Conservation (phyloP, 35 echinoderm and acorn worm genomes). For the Ophioderma brevispina region DNA sequence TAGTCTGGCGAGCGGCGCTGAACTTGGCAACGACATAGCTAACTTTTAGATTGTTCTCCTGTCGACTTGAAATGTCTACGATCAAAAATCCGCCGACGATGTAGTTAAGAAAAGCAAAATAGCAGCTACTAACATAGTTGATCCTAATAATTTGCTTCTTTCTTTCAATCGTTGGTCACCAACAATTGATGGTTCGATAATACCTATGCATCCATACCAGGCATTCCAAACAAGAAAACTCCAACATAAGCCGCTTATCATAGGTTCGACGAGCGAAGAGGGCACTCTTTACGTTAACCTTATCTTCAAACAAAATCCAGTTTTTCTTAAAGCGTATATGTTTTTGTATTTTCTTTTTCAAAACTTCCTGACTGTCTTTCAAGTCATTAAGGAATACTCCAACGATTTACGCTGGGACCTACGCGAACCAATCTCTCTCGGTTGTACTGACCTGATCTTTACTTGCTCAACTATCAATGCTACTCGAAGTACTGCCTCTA, state of each 20-base stretch:
- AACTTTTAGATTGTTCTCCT: not conserved
- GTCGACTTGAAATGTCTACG: not conserved
- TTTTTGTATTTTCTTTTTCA: not conserved
- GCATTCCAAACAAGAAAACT: slow-evolving; percentile 26
- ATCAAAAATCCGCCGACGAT: not conserved
- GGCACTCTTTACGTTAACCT: slow-evolving; percentile 30
- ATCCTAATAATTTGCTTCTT: not conserved
- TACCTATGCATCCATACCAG: not conserved
- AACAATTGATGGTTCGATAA: not conserved
- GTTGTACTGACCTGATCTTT: not conserved
- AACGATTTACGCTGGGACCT: not conserved
- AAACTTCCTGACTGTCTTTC: not conserved
- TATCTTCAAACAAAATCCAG: not conserved
- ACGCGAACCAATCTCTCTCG: not conserved
- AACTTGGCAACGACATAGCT: not conserved
- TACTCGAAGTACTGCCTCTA: not conserved
- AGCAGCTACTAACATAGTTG: not conserved
- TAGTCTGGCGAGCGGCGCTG: not conserved
- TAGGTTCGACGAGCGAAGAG: slow-evolving; percentile 48
- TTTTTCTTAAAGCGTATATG: not conserved
- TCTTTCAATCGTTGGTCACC: not conserved
- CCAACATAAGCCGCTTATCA: slow-evolving; percentile 47
- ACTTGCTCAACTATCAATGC: not conserved
- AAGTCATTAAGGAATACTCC: not conserved
- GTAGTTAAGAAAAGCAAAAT: not conserved